Evolutionary conservation across 2,113 vertebrate genomes (phyloP), one percentile per base, ranked within the genome.

Genomic region (Platysternon megacephalum): DNA sequence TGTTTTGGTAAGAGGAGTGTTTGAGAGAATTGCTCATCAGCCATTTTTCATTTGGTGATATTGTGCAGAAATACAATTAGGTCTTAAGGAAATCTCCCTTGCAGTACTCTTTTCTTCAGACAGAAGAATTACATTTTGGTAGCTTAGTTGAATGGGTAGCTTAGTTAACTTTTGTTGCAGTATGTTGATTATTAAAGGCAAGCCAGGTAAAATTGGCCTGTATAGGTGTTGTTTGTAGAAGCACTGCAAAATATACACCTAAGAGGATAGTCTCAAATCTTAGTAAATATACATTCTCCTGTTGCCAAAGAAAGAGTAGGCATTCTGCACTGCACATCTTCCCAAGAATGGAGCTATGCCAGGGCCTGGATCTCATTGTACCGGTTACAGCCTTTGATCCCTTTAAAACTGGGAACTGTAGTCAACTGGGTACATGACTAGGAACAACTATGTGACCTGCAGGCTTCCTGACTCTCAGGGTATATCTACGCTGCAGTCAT

Each of bases 181-280:
- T 46, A 26, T 94, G 80, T 85, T 97, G 95, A 91, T 96, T 96
- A 92, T 29, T 85, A 88, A 93, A 95, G 81, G 84, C 56, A 84
- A 92, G 94, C 83, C 86, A 93, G 92, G 56, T 39, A 93, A 74
- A 93, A 74, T 4, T 0, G 0, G 92, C n/a, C 19, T 87, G 8
- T 46, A 56, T 44, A 86, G 61, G 86, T 87, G 56, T 3, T 94
- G 26, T 91, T 94, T 28, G 4, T 89, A 24, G 14, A 14, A 83
- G 84, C 89, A 76, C 35, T 88, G 42, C 80, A 74, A 92, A 11
- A 42, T 84, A 56, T 89, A 86, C 21, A 44, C 49, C 81, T 84
- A 0, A 85, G 91, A 88, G 86, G 28, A 29, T 89, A 72, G 74
- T 89, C 39, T 42, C 56, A 91, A 46, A 29, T 12, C 11, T 85